Conservation (phyloP, 2,113 vertebrate species). For the Plecotus auritus region DNA sequence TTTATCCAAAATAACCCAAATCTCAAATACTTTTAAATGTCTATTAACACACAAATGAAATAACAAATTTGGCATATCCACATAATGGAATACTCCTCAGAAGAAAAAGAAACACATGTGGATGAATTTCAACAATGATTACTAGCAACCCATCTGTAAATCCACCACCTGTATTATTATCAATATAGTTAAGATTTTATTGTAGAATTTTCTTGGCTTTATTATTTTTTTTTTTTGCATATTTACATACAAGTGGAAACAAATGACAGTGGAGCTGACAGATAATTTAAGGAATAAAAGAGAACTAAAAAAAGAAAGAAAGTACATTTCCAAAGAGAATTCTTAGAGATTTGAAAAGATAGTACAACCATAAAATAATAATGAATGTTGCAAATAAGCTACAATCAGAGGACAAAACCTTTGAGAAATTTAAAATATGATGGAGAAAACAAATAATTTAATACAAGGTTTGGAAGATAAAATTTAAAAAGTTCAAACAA, state of each 20-base stretch:
- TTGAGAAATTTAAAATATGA: background rate
- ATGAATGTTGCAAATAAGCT: background rate
- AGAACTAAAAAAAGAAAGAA: background rate
- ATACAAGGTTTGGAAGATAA: background rate
- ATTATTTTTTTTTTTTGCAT: background rate
- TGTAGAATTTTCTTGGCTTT: background rate
- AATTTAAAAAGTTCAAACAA: background rate
- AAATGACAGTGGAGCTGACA: background rate
- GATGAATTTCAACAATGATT: background rate
- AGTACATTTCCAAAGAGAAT: background rate
- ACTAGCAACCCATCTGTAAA: background rate
- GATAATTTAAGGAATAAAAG: background rate
- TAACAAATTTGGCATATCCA: background rate
- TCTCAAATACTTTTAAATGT: background rate
- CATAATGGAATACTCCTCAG: background rate
- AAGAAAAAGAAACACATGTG: background rate
- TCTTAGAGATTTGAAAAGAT: background rate
- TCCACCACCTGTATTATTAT: background rate
- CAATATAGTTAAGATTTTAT: background rate
- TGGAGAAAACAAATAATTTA: conserved; percentile 5
- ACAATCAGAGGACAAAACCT: conserved; percentile 8
- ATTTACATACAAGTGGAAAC: background rate
- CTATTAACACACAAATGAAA: background rate
- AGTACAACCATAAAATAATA: conserved; percentile 25
- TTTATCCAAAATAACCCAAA: background rate